These are phyloP conservation scores for Geopemphigus sp. DNA, from an alignment of 1,140 invertebrate genomes.

Conservation along the genomic window DNA sequence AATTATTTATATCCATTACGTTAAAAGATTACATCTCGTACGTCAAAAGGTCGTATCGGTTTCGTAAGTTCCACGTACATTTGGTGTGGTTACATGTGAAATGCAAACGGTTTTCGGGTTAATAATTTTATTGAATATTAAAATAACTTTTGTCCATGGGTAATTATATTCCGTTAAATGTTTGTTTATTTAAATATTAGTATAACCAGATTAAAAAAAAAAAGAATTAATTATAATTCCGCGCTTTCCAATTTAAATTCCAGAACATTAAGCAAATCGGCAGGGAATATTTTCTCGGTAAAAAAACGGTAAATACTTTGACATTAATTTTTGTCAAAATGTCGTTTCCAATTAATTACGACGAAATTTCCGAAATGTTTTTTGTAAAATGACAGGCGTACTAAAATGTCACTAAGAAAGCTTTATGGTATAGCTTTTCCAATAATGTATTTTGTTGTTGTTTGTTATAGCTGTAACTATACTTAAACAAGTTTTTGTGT, in stretches of 20 bases:
- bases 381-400: background rate
- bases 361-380: background rate
- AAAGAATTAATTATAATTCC: background rate
- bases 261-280: background rate
- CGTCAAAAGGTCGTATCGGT: too few species aligned
- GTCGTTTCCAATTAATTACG: background rate
- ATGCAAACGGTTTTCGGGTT: background rate
- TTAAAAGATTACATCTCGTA: background rate
- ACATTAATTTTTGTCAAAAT: background rate
- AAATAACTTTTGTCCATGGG: background rate
- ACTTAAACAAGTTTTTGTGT: too few species aligned
- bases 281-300: background rate
- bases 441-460: too few species aligned
- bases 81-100: too few species aligned
- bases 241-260: background rate
- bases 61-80: too few species aligned
- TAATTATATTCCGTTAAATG: background rate
- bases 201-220: background rate
- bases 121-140: background rate
- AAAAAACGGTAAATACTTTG: background rate
- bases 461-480: too few species aligned
- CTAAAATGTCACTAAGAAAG: background rate
- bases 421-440: background rate
- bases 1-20: background rate
- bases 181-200: slow-evolving; percentile 11